Percentiles rank a stretch among this genome's conserved stretches.
Conservation (phyloP, 2,113 vertebrate genomes). For the Loxodonta africana region DNA sequence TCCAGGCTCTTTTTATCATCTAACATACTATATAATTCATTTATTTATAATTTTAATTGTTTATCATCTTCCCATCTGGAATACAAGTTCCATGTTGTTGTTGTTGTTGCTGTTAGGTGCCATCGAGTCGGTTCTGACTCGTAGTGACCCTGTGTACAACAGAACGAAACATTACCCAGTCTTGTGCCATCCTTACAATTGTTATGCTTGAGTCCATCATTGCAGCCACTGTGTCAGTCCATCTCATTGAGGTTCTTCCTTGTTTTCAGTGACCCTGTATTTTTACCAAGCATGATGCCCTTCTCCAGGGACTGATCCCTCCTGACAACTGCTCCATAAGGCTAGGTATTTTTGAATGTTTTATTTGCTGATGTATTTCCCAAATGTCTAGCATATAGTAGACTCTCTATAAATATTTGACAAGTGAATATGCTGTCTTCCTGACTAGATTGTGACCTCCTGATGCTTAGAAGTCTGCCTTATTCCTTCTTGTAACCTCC, state of each 20-base stretch:
- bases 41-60: slow-evolving; percentile 11
- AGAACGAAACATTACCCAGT: too few species aligned
- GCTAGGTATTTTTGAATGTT: background rate
- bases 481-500: background rate
- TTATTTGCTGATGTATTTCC: background rate
- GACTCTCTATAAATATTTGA: background rate
- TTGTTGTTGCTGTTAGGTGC: too few species aligned
- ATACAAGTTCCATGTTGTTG: background rate
- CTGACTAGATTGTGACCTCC: background rate
- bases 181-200: too few species aligned
- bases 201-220: too few species aligned
- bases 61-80: background rate
- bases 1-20: background rate
- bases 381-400: background rate
- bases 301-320: too few species aligned
- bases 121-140: too few species aligned
- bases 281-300: too few species aligned
- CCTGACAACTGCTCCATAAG: too few species aligned
- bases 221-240: too few species aligned
- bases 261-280: too few species aligned
- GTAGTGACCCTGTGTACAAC: too few species aligned
- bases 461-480: background rate
- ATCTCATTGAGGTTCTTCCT: too few species aligned
- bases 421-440: background rate
- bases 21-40: background rate